phyloP scores from a whole-genome alignment of 2,113 vertebrate genomes.

The Muscicapa adusta region DNA sequence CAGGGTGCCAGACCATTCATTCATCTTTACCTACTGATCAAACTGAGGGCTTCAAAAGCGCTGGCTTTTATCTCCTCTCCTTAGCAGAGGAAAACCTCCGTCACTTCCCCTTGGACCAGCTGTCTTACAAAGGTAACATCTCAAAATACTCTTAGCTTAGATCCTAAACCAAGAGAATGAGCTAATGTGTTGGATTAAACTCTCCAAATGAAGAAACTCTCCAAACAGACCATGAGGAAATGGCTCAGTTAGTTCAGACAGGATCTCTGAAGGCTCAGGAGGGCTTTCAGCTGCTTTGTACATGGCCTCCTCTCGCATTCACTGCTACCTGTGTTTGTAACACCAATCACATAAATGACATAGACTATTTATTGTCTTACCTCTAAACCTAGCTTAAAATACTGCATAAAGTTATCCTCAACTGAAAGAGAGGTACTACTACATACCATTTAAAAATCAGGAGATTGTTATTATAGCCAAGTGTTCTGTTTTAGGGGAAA shows the following conservation, averaged over 20 bases:
- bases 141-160: neutral
- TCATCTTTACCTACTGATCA: neutral
- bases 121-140: neutral
- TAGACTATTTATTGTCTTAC: neutral
- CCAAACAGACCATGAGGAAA: neutral
- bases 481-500: neutral
- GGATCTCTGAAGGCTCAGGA: neutral
- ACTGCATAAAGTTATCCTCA: neutral
- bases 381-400: neutral
- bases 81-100: neutral
- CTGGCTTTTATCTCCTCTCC: neutral
- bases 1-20: neutral
- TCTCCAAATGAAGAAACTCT: neutral
- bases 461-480: neutral
- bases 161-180: neutral
- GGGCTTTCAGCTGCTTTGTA: neutral
- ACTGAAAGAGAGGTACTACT: neutral
- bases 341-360: accelerated
- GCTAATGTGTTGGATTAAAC: neutral
- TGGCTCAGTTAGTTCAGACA: neutral
- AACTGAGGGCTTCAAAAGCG: neutral
- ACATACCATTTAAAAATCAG: neutral
- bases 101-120: neutral
- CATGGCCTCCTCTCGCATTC: accelerated
- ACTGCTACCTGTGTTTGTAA: neutral